Base-by-base conservation (phyloP, 1,140 invertebrate species). In the Nilaparvata lugens region DNA sequence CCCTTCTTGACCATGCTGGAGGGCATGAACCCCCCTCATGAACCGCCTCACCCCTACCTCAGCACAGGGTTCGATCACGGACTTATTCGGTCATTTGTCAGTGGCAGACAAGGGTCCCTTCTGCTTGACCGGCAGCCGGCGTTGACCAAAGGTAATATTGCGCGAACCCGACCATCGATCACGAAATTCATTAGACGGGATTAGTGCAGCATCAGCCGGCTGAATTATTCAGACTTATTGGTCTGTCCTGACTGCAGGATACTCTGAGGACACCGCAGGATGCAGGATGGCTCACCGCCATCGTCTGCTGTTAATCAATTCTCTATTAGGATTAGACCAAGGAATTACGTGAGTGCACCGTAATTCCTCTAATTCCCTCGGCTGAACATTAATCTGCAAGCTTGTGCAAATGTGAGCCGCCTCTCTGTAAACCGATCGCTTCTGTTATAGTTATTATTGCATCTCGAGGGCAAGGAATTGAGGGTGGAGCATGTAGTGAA, bases 191-290 rank as follows among this genome's bases (percentile, higher is more conserved):
- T 48, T 48, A 48, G 45, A 48, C 21, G 21, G 45, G 45, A 48
- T 48, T 48, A 48, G 31, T 35, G 9, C 45, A 48, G 45, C 18
- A 23, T 18, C 45, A 18, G 21, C 2, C 45, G 16, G 45, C 45
- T 48, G 21, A 48, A 48, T 48, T 48, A 48, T 48, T 48, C 45
- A 48, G 45, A 48, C 45, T 48, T 48, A 48, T 48, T 48, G 45
- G 45, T 48, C 45, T 18, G 45, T 23, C 45, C 16, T 48, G 45
- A 13, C 3, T 28, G n/a, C n/a, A n/a, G n/a, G n/a, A n/a, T n/a
- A n/a, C 38, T n/a, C 9, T 40, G 38, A 45, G 19, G n/a, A 45
- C 16, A 48, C 16, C 45, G 21, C 9, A 45, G 19, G n/a, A 45
- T 7, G 18, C 16, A 9, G 21, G 5, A 48, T 48, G 45, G 45